phyloP scores from a whole-genome alignment of 2,888 invertebrate genomes.

The Horisme vitalbata region DNA sequence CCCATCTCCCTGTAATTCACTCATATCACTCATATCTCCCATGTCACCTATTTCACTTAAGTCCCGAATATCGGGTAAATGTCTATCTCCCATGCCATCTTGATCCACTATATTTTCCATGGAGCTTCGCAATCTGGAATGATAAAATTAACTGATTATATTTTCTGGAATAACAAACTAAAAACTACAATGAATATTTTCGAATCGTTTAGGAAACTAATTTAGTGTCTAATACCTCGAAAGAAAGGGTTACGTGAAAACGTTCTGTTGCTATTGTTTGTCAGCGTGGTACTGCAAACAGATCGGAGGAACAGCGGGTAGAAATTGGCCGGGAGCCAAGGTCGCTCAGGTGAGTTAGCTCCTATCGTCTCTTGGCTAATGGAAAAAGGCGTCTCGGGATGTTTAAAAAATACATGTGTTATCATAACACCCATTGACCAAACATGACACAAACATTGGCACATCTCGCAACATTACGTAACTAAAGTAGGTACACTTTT shows the following conservation, averaged over 20 bases:
- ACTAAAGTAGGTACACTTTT: not conserved
- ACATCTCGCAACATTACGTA: slow-evolving; percentile 39
- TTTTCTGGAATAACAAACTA: slow-evolving; percentile 3
- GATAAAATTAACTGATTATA: slow-evolving; percentile 1
- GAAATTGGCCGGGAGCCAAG: slow-evolving; percentile 76
- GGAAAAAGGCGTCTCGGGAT: slow-evolving; percentile 47
- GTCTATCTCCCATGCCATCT: slow-evolving; percentile 72
- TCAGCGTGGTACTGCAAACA: slow-evolving; percentile 75
- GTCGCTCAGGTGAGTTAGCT: slow-evolving; percentile 77
- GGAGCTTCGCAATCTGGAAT: slow-evolving; percentile 86
- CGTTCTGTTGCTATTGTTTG: slow-evolving; percentile 76
- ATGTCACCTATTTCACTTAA: slow-evolving; percentile 75
- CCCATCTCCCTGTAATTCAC: slow-evolving; percentile 76
- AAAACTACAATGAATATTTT: slow-evolving; percentile 19
- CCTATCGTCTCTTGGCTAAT: slow-evolving; percentile 54
- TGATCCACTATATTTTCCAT: slow-evolving; percentile 91
- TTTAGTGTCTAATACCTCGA: slow-evolving; percentile 30
- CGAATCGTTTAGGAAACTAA: slow-evolving; percentile 19
- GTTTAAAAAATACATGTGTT: slow-evolving; percentile 47
- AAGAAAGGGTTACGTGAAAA: slow-evolving; percentile 49
- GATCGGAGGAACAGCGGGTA: slow-evolving; percentile 66
- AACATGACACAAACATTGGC: slow-evolving; percentile 49
- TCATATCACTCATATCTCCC: slow-evolving; percentile 77
- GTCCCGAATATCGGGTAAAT: slow-evolving; percentile 75
- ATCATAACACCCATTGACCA: slow-evolving; percentile 54